Evolutionary conservation across 2,888 invertebrate species (phyloP).

Genomic region (Eupithecia insigniata): DNA sequence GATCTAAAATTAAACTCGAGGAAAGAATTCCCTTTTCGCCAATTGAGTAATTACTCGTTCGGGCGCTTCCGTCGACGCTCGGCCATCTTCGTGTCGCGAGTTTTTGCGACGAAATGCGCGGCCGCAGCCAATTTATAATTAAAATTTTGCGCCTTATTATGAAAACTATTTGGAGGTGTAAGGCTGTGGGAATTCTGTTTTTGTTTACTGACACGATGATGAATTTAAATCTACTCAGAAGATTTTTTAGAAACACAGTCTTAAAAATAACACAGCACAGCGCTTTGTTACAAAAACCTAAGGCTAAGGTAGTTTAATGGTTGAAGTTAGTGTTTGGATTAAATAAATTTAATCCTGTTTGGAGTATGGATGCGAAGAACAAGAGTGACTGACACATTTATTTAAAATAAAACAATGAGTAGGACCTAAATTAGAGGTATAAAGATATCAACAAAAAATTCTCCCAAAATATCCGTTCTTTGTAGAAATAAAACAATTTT

Average conservation of each 20-base stretch:
- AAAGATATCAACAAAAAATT: conserved; percentile 14
- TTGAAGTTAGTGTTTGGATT: too few relatives aligned
- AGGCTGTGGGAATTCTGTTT: conserved; percentile 30
- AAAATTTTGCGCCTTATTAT: conserved; percentile 77
- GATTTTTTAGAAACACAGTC: not conserved
- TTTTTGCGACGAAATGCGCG: conserved; percentile 62
- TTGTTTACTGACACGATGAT: conserved; percentile 1
- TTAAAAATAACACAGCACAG: not conserved
- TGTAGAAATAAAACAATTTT: conserved; percentile 67
- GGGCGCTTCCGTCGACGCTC: conserved; percentile 59
- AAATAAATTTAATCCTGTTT: too few relatives aligned
- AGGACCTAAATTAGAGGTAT: not conserved
- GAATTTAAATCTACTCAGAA: not conserved
- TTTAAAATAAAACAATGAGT: not conserved
- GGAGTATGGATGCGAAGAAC: not conserved
- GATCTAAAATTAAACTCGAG: conserved; percentile 36
- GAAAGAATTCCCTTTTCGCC: conserved; percentile 62
- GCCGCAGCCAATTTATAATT: conserved; percentile 71
- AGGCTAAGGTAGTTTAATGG: too few relatives aligned
- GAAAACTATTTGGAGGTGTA: conserved; percentile 63
- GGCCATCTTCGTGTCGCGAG: conserved; percentile 62
- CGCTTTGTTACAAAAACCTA: too few relatives aligned
- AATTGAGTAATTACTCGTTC: conserved; percentile 73
- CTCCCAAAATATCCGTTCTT: conserved; percentile 45
- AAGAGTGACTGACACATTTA: not conserved